Evolutionary conservation across 2,888 invertebrate genomes (phyloP).

Genomic region (Xylocampa areola): DNA sequence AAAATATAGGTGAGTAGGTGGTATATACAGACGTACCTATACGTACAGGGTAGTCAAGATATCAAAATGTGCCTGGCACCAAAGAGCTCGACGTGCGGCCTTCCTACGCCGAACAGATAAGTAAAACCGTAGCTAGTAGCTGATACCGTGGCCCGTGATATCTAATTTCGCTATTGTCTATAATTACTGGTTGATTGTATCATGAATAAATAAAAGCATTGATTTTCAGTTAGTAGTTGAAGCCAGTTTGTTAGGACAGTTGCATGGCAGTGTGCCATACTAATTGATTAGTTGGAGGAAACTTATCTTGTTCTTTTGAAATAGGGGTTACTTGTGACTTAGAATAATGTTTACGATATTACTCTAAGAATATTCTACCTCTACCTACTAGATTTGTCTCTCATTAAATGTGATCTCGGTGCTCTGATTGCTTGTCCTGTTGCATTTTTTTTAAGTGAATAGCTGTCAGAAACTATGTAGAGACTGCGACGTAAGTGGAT

Average conservation of each 20-base stretch:
- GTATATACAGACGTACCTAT: constrained; percentile 43
- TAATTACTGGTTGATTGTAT: constrained; percentile 52
- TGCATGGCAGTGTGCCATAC: constrained; percentile 57
- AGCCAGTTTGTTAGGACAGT: constrained; percentile 32
- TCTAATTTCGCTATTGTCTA: constrained; percentile 47
- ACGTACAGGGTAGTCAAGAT: constrained; percentile 37
- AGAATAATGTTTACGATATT: too few species aligned
- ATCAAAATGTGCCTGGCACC: constrained; percentile 65
- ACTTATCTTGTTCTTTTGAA: background rate
- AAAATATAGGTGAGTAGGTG: constrained; percentile 71
- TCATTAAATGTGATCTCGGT: too few species aligned
- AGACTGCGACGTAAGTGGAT: too few species aligned
- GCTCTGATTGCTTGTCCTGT: too few species aligned
- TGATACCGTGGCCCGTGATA: constrained; percentile 49
- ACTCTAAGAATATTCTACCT: too few species aligned
- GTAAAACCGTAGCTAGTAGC: constrained; percentile 53
- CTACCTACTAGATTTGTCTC: too few species aligned
- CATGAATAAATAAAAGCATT: constrained; percentile 32
- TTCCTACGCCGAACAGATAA: constrained; percentile 38
- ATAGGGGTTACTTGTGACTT: too few species aligned
- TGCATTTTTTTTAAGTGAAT: too few species aligned
- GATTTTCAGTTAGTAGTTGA: constrained; percentile 51
- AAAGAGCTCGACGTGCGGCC: constrained; percentile 43
- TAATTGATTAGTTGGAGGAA: constrained; percentile 30
- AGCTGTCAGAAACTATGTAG: too few species aligned